Evolutionary conservation across 1,140 invertebrate genomes (phyloP).

Genomic region (Lepidurus couesii): DNA sequence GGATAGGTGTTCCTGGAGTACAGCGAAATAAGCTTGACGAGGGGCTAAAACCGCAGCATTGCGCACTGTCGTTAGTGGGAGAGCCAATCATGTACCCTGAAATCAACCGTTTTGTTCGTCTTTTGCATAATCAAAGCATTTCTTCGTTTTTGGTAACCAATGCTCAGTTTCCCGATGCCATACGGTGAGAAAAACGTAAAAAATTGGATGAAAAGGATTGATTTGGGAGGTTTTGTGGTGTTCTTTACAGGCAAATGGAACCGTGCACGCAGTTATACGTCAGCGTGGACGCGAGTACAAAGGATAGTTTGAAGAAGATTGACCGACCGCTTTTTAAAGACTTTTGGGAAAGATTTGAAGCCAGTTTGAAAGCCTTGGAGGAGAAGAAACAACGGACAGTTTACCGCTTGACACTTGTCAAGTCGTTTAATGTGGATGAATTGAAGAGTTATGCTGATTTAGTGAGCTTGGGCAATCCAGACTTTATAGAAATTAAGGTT

Average conservation of each 20-base stretch:
- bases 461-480: slow-evolving; percentile 54
- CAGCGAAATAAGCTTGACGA: slow-evolving; percentile 51
- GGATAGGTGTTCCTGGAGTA: slow-evolving; percentile 57
- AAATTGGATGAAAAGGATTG: slow-evolving; percentile 25
- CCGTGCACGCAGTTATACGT: slow-evolving; percentile 62
- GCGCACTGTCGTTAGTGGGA: slow-evolving; percentile 60
- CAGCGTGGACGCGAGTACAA: slow-evolving; percentile 58
- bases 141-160: slow-evolving; percentile 60
- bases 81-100: slow-evolving; percentile 65
- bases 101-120: slow-evolving; percentile 54
- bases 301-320: slow-evolving; percentile 60
- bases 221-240: not conserved
- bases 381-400: slow-evolving; percentile 59
- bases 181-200: slow-evolving; percentile 43
- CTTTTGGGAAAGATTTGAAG: slow-evolving; percentile 58
- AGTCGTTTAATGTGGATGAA: slow-evolving; percentile 58
- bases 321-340: slow-evolving; percentile 58
- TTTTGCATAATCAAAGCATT: slow-evolving; percentile 53
- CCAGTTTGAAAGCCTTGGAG: slow-evolving; percentile 52
- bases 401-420: slow-evolving; percentile 59
- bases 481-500: slow-evolving; percentile 63
- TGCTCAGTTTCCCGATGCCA: slow-evolving; percentile 60
- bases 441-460: slow-evolving; percentile 56
- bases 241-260: slow-evolving; percentile 45
- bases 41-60: slow-evolving; percentile 51